Evolutionary conservation across 2,113 vertebrate species (phyloP).

Genomic region (Mirza zaza): DNA sequence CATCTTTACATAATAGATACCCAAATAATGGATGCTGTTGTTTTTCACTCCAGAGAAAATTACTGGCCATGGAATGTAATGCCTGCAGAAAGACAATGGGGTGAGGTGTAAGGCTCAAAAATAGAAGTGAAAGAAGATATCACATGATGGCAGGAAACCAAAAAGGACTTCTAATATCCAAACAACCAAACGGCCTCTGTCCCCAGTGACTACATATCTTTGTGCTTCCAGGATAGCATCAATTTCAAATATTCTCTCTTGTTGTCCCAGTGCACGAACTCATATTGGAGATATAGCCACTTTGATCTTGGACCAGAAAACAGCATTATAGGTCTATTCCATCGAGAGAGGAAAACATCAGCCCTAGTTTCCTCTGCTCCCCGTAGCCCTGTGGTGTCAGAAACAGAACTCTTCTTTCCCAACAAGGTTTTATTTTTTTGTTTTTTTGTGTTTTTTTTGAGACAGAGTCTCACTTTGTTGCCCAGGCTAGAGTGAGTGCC

Average conservation of each 20-base stretch:
- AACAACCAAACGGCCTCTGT: background rate
- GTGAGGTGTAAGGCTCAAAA: background rate
- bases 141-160: background rate
- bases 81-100: background rate
- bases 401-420: background rate
- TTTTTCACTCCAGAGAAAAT: conserved; percentile 1
- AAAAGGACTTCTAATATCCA: background rate
- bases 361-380: background rate
- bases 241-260: background rate
- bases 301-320: conserved; percentile 8
- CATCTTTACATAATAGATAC: background rate
- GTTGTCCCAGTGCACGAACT: background rate
- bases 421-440: background rate
- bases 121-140: background rate
- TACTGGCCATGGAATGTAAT: background rate
- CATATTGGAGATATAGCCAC: background rate
- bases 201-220: background rate
- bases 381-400: no score
- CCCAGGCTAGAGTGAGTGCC: no score
- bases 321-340: background rate
- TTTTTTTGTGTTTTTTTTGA: no score
- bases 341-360: background rate
- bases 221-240: background rate
- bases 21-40: background rate
- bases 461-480: no score